These are phyloP conservation scores for Anabas testudineus DNA, from an alignment of 2,797 vertebrate species.

Conservation along the genomic window DNA sequence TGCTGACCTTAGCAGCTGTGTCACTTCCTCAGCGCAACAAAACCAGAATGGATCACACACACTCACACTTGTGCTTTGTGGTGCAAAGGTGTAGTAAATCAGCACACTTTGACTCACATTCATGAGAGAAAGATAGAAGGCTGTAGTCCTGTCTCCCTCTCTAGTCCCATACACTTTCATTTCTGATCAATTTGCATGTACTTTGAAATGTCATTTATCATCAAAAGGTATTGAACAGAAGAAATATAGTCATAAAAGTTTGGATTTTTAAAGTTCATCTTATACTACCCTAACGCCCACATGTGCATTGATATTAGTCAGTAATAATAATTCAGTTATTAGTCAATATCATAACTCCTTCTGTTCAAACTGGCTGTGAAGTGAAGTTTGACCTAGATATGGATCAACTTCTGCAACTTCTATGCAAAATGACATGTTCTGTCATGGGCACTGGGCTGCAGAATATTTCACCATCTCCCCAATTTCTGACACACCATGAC, in stretches of 20 bases:
- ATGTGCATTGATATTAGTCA: not conserved
- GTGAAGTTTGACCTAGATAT: too few species aligned
- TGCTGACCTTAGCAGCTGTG: slow-evolving; percentile 87
- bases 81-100: slow-evolving; percentile 45
- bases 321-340: too few species aligned
- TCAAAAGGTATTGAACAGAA: not conserved
- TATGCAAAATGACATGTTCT: too few species aligned
- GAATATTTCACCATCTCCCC: too few species aligned
- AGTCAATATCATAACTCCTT: not conserved
- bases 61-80: slow-evolving; percentile 45
- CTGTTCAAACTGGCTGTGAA: not conserved
- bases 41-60: slow-evolving; percentile 68
- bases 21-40: slow-evolving; percentile 83
- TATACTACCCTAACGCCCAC: too few species aligned
- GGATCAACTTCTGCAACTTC: too few species aligned
- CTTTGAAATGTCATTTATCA: not conserved
- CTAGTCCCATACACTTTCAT: not conserved
- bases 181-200: not conserved
- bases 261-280: too few species aligned
- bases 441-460: too few species aligned
- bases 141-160: not conserved
- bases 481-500: too few species aligned
- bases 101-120: slow-evolving; percentile 33
- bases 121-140: slow-evolving; percentile 9
- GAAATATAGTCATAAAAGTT: not conserved